Evolutionary conservation across 2,888 invertebrate genomes (phyloP), one percentile per base, ranked within the genome.

Genomic region (Sinopyrophorus schimmeli): DNA sequence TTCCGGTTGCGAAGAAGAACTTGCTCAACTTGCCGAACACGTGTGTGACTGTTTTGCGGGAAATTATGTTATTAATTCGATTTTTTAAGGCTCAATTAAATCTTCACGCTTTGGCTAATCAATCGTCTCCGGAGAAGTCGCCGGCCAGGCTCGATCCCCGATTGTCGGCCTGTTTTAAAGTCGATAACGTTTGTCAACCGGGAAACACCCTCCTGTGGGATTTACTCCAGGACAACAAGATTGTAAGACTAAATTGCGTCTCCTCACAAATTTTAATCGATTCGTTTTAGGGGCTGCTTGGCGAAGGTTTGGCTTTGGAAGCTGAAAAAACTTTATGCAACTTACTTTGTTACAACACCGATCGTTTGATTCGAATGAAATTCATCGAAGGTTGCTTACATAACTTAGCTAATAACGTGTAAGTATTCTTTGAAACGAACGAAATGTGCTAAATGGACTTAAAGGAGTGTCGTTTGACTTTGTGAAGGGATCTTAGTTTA

Each of bases 141-240:
- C 72, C 73, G n/a, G 63, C 71, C 7, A 59, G 72, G 35, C 59
- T 70, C 0, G 74, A 74, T 63, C 69, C 72, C 3, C 61, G 72
- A 46, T 56, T 74, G 21, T 71, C 72, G 1, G 71, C 72, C n/a
- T 69, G 68, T 58, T 74, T 74, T 55, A 74, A 74, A 62, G 68
- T 74, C 3, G 74, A 74, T 53, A 73, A 88, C 63, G 92, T 95
- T 15, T 94, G 94, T 70, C 86, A 89, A 61, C 89, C 92, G 24
- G 95, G 95, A 1, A 91, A 90, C 70, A 96, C 95, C 3, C 75
- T 96, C 53, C 80, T 96, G 1, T 96, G 95, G 95, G 95, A 96
- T 76, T 76, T 96, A 54, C 76, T 96, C 55, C 94, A 94, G 73
- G 94, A 95, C 71, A 89, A 90, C 62, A 87, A 86, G 75, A 92